Evolutionary conservation across 2,888 invertebrate species (phyloP).

Genomic region (Microchrysa polita): DNA sequence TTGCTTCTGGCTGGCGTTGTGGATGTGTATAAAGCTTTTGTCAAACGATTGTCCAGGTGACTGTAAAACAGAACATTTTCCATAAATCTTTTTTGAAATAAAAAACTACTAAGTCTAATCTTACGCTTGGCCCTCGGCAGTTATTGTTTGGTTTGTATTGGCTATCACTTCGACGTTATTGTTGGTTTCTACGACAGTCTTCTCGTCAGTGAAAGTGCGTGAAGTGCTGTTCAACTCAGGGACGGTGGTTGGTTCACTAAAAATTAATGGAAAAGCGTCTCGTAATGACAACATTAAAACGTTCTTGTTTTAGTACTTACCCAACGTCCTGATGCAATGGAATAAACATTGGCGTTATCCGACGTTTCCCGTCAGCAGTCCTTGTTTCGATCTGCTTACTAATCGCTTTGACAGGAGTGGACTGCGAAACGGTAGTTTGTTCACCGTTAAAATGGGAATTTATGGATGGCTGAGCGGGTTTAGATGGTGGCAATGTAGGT

Average conservation of each 20-base stretch:
- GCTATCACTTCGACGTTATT: slow-evolving; percentile 44
- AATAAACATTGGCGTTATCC: slow-evolving; percentile 97
- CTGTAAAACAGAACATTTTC: slow-evolving; percentile 50
- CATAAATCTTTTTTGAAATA: not conserved
- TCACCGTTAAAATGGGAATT: slow-evolving; percentile 13
- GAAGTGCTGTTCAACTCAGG: slow-evolving; percentile 54
- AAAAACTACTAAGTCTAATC: slow-evolving; percentile 2
- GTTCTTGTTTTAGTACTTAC: slow-evolving; percentile 31
- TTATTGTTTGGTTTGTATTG: slow-evolving; percentile 52
- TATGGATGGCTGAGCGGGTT: slow-evolving; percentile 3
- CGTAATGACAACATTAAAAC: not conserved
- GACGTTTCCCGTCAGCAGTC: slow-evolving; percentile 91
- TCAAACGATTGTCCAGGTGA: slow-evolving; percentile 58
- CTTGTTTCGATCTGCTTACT: slow-evolving; percentile 94
- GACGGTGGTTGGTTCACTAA: slow-evolving; percentile 47
- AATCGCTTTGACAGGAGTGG: slow-evolving; percentile 67
- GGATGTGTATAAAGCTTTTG: slow-evolving; percentile 53
- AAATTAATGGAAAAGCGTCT: not conserved
- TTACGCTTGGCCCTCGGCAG: slow-evolving; percentile 56
- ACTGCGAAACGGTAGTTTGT: slow-evolving; percentile 43
- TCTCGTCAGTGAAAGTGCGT: slow-evolving; percentile 47
- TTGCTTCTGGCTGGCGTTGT: slow-evolving; percentile 52
- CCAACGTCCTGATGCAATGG: slow-evolving; percentile 72
- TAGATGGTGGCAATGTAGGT: slow-evolving; percentile 51
- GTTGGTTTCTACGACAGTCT: slow-evolving; percentile 42